phyloP scores from a whole-genome alignment of 1,140 invertebrate genomes.

The Drosophila aff. region DNA sequence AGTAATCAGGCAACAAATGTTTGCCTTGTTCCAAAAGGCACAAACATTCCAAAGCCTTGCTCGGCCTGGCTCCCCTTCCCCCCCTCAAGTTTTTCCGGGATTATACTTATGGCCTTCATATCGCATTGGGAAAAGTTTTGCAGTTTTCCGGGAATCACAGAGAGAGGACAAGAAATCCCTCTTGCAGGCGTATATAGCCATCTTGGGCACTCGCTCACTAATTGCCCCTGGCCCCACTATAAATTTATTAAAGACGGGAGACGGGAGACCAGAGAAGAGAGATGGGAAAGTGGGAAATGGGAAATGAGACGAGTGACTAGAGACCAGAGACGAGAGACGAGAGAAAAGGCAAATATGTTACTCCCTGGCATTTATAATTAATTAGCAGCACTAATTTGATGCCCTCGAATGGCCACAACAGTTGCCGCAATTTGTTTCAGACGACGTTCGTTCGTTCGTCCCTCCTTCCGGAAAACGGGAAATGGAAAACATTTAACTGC shows the following conservation, averaged over 20 bases:
- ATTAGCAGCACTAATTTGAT: constrained; percentile 74
- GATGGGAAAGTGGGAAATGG: neutral
- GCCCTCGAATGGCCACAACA: constrained; percentile 45
- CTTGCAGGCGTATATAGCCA: constrained; percentile 12
- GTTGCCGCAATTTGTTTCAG: constrained; percentile 41
- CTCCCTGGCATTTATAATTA: constrained; percentile 73
- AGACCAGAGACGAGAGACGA: neutral
- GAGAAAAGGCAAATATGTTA: constrained; percentile 25
- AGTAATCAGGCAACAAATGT: constrained; percentile 84
- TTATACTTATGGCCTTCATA: constrained; percentile 21
- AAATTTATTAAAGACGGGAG: constrained; percentile 76
- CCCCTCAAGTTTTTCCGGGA: constrained; percentile 21
- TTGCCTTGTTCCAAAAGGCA: constrained; percentile 60
- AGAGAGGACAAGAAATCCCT: constrained; percentile 26
- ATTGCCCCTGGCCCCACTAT: constrained; percentile 68
- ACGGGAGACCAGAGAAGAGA: neutral
- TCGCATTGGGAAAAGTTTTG: constrained; percentile 11
- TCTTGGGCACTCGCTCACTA: constrained; percentile 49
- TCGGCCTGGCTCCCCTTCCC: neutral
- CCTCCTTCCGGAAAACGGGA: constrained; percentile 2
- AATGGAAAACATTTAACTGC: constrained; percentile 29
- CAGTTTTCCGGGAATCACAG: constrained; percentile 1
- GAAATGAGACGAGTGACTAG: neutral
- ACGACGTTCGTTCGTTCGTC: neutral
- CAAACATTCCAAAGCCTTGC: constrained; percentile 8